phyloP scores from a whole-genome alignment of 2,797 vertebrate genomes.

The Rhinoraja longicauda region DNA sequence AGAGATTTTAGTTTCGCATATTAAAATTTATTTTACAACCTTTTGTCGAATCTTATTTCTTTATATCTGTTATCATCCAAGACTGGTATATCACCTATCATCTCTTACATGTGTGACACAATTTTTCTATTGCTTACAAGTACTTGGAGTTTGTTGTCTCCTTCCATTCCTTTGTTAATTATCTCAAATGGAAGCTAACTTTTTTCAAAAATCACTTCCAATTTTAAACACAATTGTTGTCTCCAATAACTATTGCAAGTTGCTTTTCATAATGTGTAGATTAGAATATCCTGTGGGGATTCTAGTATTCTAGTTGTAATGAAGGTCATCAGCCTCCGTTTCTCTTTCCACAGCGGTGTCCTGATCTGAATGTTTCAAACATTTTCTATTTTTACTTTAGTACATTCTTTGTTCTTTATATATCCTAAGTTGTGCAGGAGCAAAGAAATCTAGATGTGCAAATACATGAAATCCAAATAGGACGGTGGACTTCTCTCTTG shows the following conservation, averaged over 20 bases:
- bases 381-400: no score
- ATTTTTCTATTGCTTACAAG: neutral
- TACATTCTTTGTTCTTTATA: neutral
- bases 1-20: neutral
- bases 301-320: no score
- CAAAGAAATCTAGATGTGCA: neutral
- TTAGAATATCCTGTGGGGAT: neutral
- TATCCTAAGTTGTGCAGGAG: neutral
- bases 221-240: neutral
- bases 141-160: neutral
- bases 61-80: neutral
- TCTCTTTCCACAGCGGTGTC: no score
- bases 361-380: no score
- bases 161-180: neutral
- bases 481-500: neutral
- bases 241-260: neutral
- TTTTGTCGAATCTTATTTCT: neutral
- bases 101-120: neutral
- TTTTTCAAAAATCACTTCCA: neutral
- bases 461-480: no score
- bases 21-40: constrained; percentile 7
- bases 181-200: neutral
- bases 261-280: neutral
- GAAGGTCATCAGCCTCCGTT: no score
- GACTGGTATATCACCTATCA: neutral